These are phyloP conservation scores for Gari tellinella DNA, from an alignment of 2,888 invertebrate genomes.

Conservation along the genomic window DNA sequence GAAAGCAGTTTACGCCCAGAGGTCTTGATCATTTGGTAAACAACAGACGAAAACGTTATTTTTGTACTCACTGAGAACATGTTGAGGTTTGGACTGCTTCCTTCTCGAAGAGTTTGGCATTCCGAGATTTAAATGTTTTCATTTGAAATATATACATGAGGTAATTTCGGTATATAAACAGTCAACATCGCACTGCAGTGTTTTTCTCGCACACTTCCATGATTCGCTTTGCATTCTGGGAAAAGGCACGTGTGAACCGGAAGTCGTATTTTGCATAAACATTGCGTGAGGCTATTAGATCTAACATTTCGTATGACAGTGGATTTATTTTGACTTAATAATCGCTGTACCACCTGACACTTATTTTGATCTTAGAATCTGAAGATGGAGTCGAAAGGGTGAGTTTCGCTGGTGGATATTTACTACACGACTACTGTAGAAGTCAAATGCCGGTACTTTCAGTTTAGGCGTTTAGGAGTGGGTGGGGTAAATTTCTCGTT, in stretches of 20 bases:
- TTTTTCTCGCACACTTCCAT: constrained; percentile 75
- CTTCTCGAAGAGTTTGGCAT: constrained; percentile 77
- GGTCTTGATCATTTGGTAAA: constrained; percentile 15
- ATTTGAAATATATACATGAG: constrained; percentile 65
- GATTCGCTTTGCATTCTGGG: constrained; percentile 72
- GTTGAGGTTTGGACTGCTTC: constrained; percentile 79
- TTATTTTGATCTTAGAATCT: too few relatives aligned
- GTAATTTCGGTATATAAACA: constrained; percentile 64
- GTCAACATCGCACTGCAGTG: constrained; percentile 68
- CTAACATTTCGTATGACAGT: too few relatives aligned
- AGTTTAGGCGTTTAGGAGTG: background rate
- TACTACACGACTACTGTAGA: too few relatives aligned
- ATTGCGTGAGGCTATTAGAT: constrained; percentile 30
- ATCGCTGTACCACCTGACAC: too few relatives aligned
- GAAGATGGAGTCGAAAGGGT: too few relatives aligned
- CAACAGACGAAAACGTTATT: constrained; percentile 12
- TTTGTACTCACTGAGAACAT: constrained; percentile 70
- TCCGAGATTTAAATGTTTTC: constrained; percentile 44
- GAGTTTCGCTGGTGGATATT: too few relatives aligned
- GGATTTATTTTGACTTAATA: too few relatives aligned
- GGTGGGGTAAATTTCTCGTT: background rate
- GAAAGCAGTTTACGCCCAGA: constrained; percentile 69
- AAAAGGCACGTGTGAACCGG: constrained; percentile 61
- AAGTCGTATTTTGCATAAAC: constrained; percentile 48
- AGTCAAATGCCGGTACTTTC: too few relatives aligned